Evolutionary conservation across 2,888 invertebrate genomes (phyloP).

Genomic region (Plutella xylostella): DNA sequence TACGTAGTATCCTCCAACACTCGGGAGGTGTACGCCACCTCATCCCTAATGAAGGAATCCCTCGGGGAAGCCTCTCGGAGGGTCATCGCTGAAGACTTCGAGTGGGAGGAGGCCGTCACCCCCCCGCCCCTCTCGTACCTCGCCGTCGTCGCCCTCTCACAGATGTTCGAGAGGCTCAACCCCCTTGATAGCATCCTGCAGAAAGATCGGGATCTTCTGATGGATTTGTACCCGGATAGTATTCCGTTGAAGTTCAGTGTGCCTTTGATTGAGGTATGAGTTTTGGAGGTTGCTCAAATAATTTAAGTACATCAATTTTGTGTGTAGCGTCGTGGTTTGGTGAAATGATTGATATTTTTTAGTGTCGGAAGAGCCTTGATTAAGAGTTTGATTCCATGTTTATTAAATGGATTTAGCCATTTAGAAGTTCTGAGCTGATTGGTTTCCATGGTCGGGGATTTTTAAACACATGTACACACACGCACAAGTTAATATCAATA

Average conservation of each 20-base stretch:
- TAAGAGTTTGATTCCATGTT: no score
- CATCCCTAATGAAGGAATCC: conserved; percentile 32
- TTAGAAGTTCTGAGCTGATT: no score
- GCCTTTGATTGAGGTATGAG: conserved; percentile 63
- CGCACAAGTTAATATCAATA: no score
- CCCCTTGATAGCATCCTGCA: conserved; percentile 67
- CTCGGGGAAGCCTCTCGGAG: conserved; percentile 36
- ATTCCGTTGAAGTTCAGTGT: conserved; percentile 69
- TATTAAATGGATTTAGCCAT: no score
- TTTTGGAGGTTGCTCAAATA: no score
- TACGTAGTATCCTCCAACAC: conserved; percentile 45
- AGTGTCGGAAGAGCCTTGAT: no score
- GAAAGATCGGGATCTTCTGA: conserved; percentile 67
- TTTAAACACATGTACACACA: no score
- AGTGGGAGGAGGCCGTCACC: conserved; percentile 50
- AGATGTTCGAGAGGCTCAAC: conserved; percentile 55
- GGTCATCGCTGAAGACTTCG: conserved; percentile 51
- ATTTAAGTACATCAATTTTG: no score
- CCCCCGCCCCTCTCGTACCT: conserved; percentile 51
- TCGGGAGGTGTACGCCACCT: conserved; percentile 38
- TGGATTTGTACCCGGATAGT: conserved; percentile 71
- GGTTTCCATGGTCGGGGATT: no score
- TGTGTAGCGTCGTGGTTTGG: no score
- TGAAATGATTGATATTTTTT: background rate
- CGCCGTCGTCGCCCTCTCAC: conserved; percentile 40